Conservation (phyloP, 2,888 invertebrate species). For the Nomada hirtipes region DNA sequence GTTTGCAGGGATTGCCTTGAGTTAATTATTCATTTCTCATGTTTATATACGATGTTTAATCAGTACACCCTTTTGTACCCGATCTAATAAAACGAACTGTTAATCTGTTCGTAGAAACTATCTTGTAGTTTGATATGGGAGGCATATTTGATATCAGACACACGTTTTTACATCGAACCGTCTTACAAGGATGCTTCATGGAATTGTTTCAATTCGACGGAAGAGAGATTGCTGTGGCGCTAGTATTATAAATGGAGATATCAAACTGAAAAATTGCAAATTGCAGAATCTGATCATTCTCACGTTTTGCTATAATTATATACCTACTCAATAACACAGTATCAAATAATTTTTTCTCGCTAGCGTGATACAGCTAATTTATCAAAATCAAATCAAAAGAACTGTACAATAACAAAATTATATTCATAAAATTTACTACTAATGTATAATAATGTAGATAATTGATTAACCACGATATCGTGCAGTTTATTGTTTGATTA, state of each 20-base stretch:
- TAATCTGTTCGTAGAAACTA: slow-evolving; percentile 21
- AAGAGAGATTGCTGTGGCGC: background rate
- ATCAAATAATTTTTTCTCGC: no score
- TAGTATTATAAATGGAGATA: slow-evolving; percentile 13
- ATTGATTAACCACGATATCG: no score
- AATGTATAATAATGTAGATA: no score
- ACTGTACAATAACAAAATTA: no score
- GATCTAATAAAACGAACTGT: background rate
- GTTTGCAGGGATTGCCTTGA: background rate
- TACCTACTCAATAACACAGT: no score
- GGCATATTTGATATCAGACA: slow-evolving; percentile 27
- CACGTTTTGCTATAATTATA: no score
- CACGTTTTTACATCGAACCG: slow-evolving; percentile 17
- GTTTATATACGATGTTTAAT: background rate
- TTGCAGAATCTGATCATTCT: no score
- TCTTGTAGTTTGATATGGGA: slow-evolving; percentile 36
- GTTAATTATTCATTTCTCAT: background rate
- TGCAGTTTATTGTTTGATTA: no score
- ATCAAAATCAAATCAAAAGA: no score
- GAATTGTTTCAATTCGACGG: background rate
- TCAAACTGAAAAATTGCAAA: background rate
- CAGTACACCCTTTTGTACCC: background rate
- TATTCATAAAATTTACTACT: no score
- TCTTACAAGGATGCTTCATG: background rate
- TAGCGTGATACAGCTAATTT: no score